phyloP scores from a whole-genome alignment of 2,888 invertebrate genomes.

The Hirtodrosophila duncani region DNA sequence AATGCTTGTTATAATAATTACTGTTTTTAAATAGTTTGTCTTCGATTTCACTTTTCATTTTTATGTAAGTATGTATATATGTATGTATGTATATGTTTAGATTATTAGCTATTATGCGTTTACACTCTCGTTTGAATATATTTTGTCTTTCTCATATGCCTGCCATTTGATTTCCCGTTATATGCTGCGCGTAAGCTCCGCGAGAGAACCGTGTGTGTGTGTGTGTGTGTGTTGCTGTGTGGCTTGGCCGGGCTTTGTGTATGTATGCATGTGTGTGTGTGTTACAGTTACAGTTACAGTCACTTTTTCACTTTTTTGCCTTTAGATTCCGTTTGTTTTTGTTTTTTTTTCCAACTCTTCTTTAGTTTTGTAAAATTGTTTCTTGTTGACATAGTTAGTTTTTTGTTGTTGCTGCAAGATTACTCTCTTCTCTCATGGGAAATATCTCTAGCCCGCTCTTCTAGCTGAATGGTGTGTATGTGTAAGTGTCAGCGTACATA shows the following conservation, averaged over 20 bases:
- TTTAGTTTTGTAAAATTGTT: conserved; percentile 2
- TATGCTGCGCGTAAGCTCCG: too few relatives aligned
- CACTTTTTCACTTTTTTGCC: conserved; percentile 1
- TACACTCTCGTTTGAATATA: too few relatives aligned
- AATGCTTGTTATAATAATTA: conserved; percentile 23
- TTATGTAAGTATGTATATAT: conserved; percentile 28
- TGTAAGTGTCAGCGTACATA: conserved; percentile 11
- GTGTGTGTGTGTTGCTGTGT: too few relatives aligned
- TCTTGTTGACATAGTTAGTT: neutral
- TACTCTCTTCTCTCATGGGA: too few relatives aligned
- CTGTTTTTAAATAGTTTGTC: conserved; percentile 64
- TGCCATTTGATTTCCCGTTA: too few relatives aligned
- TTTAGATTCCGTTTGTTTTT: conserved; percentile 8
- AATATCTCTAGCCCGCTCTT: too few relatives aligned
- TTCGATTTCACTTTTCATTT: conserved; percentile 60
- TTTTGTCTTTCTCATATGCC: too few relatives aligned
- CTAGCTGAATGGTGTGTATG: too few relatives aligned
- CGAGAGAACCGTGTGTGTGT: too few relatives aligned
- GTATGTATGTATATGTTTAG: conserved; percentile 17
- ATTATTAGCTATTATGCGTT: conserved; percentile 19
- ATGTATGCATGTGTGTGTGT: too few relatives aligned
- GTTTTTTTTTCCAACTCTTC: neutral
- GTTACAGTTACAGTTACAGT: too few relatives aligned
- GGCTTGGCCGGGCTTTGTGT: too few relatives aligned
- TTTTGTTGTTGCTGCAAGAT: neutral